Base-by-base conservation (phyloP, 2,113 vertebrate genomes). In the Catharus fuscescens region DNA sequence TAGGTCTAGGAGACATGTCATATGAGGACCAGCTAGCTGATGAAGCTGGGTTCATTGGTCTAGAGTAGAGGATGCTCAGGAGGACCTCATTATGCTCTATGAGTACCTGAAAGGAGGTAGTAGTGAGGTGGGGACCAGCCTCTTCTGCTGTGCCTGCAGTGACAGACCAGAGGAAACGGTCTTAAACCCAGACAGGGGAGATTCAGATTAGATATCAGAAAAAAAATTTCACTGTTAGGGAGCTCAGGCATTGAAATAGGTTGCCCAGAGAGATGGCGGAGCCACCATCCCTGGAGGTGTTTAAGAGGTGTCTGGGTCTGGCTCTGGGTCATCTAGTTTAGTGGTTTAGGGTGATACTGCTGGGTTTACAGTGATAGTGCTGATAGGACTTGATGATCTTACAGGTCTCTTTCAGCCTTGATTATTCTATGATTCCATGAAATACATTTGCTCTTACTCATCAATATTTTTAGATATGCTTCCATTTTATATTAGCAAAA, bases 71-170 rank as follows among this genome's bases (percentile, higher is more conserved):
- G 24, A 48, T 0, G 5, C 31, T 20, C 25, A 34, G 48, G 25
- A 13, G 6, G 7, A 17, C 31, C 34, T n/a, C 28, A 47, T 10
- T 40, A 9, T n/a, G 29, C 5, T 40, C 8, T n/a, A 23, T 26
- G 47, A 12, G 40, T 10, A 56, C 23, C 13, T 64, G 34, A 26
- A 48, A 65, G 18, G 34, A 57, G 6, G 1, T 18, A 36, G 38
- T 13, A 19, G 38, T 1, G 5, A 38, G 18, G 12, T 13, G 11
- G 11, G 7, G 5, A 5, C 7, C 0, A 0, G 7, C 26, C 14
- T 34, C 25, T 65, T 31, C 34, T 65, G 59, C 23, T 2, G 1
- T 50, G 50, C 9, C 32, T 57, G 18, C 14, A 65, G 21, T 50
- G 50, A 50, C 8, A 72, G 8, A 57, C 26, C 32, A 57, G 26